Conservation (phyloP, 2,797 vertebrate genomes). For the Limnodromus scolopaceus region DNA sequence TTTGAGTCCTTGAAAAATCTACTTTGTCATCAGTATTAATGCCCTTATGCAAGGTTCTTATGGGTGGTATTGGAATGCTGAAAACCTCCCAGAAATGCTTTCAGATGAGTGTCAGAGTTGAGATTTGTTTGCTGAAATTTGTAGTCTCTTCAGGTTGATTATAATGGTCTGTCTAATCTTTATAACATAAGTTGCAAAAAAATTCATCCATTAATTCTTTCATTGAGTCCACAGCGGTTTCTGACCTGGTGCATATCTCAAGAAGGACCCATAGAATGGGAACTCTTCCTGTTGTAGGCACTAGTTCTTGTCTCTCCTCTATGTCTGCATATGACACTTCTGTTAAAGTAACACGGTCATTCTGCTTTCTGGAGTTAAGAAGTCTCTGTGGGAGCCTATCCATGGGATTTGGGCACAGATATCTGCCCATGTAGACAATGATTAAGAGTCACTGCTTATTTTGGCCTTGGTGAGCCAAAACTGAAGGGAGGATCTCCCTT, state of each 20-base stretch:
- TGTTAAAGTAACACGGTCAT: background rate
- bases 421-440: background rate
- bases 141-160: background rate
- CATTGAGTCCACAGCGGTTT: background rate
- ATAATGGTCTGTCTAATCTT: background rate
- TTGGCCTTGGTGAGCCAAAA: background rate
- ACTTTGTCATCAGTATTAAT: background rate
- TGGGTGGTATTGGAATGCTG: background rate
- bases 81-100: background rate
- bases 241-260: background rate
- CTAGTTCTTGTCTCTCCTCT: background rate
- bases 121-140: background rate
- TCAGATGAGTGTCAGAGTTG: background rate
- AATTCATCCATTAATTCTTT: background rate
- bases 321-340: background rate
- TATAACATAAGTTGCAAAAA: background rate
- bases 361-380: background rate
- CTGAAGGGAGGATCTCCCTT: background rate
- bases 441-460: background rate
- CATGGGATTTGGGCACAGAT: background rate
- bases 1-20: background rate
- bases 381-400: background rate
- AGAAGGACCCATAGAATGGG: background rate
- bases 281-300: background rate
- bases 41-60: background rate